A percentile compares a stretch with the other conserved stretches of the same genome.
Conservation (phyloP, 2,113 vertebrate species). For the Meles meles region DNA sequence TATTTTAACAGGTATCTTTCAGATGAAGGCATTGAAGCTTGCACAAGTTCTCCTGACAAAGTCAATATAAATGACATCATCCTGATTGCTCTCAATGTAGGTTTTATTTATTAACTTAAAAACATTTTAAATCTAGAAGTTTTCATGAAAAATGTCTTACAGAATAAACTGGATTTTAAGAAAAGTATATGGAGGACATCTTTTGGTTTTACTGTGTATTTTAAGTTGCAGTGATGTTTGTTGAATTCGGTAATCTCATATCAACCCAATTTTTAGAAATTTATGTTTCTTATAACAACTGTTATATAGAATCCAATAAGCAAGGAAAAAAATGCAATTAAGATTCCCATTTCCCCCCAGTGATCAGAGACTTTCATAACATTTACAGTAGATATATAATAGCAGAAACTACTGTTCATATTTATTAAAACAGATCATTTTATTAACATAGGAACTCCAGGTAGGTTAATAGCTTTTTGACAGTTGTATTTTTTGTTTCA, state of each 20-base stretch:
- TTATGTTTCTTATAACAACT: slow-evolving; percentile 4
- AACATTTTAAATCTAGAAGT: slow-evolving; percentile 33
- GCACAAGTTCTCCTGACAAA: slow-evolving; percentile 89
- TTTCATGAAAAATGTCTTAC: slow-evolving; percentile 10
- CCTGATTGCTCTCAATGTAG: slow-evolving; percentile 94
- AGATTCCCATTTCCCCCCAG: neutral
- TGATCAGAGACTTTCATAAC: neutral
- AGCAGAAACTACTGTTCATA: neutral
- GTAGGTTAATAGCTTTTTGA: slow-evolving; percentile 11
- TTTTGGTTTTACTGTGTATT: slow-evolving; percentile 36
- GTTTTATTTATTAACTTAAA: slow-evolving; percentile 78
- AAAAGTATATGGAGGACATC: slow-evolving; percentile 16
- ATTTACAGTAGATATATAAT: neutral
- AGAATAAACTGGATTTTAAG: slow-evolving; percentile 29
- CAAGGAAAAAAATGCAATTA: neutral
- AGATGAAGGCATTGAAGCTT: slow-evolving; percentile 94
- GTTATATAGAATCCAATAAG: neutral
- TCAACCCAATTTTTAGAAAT: neutral
- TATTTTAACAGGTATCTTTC: slow-evolving; percentile 92
- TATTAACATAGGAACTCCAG: slow-evolving; percentile 8
- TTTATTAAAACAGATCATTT: slow-evolving; percentile 28
- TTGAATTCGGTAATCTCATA: slow-evolving; percentile 20
- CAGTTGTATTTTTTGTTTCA: slow-evolving; percentile 24
- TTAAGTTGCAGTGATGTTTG: neutral
- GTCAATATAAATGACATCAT: slow-evolving; percentile 88